These are phyloP conservation scores for Pygoscelis adeliae DNA, from an alignment of 2,113 vertebrate species.

Conservation along the genomic window DNA sequence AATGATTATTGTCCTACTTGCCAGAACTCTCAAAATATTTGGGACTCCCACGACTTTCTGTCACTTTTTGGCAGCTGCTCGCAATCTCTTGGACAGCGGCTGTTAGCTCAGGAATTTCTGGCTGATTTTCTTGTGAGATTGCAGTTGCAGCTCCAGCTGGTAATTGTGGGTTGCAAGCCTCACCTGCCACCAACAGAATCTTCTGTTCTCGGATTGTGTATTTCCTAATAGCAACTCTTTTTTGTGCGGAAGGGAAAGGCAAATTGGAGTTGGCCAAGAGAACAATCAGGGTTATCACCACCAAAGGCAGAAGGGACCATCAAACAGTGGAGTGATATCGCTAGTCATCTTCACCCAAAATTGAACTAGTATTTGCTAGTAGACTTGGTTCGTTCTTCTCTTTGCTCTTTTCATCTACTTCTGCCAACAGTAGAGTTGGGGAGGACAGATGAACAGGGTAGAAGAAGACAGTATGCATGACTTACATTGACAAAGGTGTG, in stretches of 20 bases:
- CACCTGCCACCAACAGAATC: neutral
- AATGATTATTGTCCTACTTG: neutral
- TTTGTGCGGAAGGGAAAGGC: neutral
- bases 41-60: neutral
- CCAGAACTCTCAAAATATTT: slow-evolving; percentile 22
- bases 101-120: slow-evolving; percentile 3
- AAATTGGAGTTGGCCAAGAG: neutral
- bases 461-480: neutral
- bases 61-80: neutral
- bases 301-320: neutral
- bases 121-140: neutral
- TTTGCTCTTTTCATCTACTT: neutral
- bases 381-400: neutral
- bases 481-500: neutral
- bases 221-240: neutral
- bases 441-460: neutral
- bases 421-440: neutral
- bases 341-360: neutral
- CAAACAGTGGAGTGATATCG: neutral
- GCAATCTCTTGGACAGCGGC: neutral
- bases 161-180: neutral
- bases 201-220: neutral
- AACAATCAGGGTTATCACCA: neutral
- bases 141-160: neutral
- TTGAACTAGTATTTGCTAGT: neutral